These are phyloP conservation scores for Erethizon dorsatum DNA, from an alignment of 2,797 vertebrate species.

Conservation along the genomic window DNA sequence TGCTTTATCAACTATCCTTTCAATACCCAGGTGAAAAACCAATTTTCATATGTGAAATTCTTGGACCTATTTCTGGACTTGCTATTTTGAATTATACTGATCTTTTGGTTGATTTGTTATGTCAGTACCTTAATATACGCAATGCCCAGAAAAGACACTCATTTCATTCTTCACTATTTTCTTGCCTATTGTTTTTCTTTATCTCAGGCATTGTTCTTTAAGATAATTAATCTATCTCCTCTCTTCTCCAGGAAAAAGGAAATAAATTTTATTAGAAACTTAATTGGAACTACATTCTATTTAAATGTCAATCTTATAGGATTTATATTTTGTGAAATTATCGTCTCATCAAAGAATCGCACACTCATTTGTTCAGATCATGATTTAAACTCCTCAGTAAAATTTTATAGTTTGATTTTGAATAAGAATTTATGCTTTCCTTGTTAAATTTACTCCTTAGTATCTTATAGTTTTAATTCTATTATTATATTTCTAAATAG, in stretches of 20 bases:
- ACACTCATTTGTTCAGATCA: constrained; percentile 37
- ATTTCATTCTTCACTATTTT: background rate
- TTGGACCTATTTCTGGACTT: constrained; percentile 6
- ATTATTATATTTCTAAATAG: background rate
- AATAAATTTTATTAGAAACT: background rate
- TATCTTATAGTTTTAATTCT: background rate
- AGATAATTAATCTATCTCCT: background rate
- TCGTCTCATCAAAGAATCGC: background rate
- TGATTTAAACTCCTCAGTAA: background rate
- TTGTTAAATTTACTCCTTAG: constrained; percentile 32
- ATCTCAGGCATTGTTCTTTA: background rate
- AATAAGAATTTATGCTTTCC: background rate
- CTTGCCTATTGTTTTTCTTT: background rate
- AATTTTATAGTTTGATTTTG: constrained; percentile 27
- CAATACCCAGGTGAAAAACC: background rate
- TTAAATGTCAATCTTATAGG: background rate
- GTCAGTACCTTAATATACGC: background rate
- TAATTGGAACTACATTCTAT: background rate
- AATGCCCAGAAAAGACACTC: background rate
- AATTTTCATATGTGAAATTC: constrained; percentile 6
- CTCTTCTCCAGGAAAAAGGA: background rate
- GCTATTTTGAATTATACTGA: background rate
- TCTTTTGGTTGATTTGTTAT: background rate
- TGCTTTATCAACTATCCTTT: background rate
- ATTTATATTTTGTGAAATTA: background rate